These are phyloP conservation scores for Pogonocherus hispidulus DNA, from an alignment of 2,888 invertebrate genomes.

Conservation along the genomic window DNA sequence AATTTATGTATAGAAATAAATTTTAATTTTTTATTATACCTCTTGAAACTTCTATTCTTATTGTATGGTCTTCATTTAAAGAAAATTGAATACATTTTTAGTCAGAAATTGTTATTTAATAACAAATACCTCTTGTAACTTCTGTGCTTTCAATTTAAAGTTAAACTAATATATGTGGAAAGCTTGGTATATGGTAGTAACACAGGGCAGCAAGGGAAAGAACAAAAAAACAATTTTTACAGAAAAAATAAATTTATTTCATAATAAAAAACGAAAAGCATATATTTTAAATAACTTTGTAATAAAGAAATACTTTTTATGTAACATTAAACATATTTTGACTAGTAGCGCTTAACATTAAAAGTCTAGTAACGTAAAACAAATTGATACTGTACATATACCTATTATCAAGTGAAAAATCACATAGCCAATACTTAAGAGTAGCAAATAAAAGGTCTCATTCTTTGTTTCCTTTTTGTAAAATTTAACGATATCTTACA, in stretches of 20 bases:
- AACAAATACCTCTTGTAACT: no score
- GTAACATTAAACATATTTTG: conserved; percentile 65
- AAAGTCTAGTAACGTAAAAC: conserved; percentile 65
- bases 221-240: conserved; percentile 35
- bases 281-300: conserved; percentile 62
- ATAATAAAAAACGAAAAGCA: conserved; percentile 66
- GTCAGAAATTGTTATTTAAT: no score
- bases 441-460: conserved; percentile 48
- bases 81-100: no score
- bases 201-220: no score
- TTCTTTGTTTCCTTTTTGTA: conserved; percentile 39
- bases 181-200: no score
- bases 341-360: conserved; percentile 65
- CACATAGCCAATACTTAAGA: conserved; percentile 64
- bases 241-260: conserved; percentile 68
- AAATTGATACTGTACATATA: conserved; percentile 63
- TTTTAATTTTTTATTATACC: no score
- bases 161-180: no score
- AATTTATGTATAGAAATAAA: no score
- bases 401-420: conserved; percentile 61
- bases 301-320: conserved; percentile 62
- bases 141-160: no score
- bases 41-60: no score
- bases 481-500: conserved; percentile 47
- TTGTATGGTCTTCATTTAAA: no score